These are phyloP conservation scores for Mustela lutreola DNA, from an alignment of 2,113 vertebrate genomes.

Conservation along the genomic window DNA sequence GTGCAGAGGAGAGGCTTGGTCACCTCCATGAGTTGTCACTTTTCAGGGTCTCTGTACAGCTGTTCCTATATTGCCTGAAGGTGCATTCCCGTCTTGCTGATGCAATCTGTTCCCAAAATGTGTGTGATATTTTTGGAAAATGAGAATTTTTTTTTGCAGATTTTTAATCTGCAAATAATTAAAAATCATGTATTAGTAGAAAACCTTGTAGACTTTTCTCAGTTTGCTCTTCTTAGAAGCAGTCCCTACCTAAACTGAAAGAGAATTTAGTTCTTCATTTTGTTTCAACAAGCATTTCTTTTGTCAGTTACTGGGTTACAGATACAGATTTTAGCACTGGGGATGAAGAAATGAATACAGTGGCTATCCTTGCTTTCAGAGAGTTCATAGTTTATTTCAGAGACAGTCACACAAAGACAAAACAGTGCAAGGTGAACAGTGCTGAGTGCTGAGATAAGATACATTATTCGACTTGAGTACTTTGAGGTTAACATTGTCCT, in stretches of 20 bases:
- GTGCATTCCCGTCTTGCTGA: not conserved
- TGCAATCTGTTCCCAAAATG: not conserved
- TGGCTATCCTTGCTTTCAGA: not conserved
- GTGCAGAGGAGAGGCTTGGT: not conserved
- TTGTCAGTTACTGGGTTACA: not conserved
- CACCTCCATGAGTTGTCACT: accelerated
- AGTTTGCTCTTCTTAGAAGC: not conserved
- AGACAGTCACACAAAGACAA: not conserved
- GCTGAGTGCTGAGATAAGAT: not conserved
- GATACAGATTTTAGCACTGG: not conserved
- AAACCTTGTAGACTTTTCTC: not conserved
- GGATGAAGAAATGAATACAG: not conserved
- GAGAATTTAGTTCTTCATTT: not conserved
- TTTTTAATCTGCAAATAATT: not conserved
- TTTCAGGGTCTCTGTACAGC: accelerated
- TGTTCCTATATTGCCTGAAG: not conserved
- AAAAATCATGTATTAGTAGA: not conserved
- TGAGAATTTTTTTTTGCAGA: not conserved
- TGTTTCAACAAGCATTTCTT: not conserved
- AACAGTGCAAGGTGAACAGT: not conserved
- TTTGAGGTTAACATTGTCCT: not conserved
- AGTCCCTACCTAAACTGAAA: not conserved
- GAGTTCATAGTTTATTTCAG: not conserved
- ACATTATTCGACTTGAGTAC: not conserved
- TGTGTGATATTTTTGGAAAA: not conserved